A percentile compares a stretch with the other conserved stretches of the same genome.
phyloP scores from a whole-genome alignment of 1,140 invertebrate genomes.

The Myzus persicae region DNA sequence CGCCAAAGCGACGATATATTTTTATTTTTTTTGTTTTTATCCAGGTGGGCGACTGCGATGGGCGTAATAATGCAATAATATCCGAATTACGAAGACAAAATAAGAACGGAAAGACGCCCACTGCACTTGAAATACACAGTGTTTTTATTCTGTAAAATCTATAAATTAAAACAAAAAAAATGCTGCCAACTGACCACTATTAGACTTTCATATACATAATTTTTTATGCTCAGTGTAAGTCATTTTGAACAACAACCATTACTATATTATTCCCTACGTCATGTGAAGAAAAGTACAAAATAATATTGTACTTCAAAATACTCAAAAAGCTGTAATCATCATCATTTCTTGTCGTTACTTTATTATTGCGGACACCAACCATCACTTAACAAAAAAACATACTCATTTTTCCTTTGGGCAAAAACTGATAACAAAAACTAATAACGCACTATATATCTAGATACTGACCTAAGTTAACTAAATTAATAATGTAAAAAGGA shows the following conservation, averaged over 20 bases:
- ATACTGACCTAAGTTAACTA: not conserved
- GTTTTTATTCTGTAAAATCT: conserved; percentile 51
- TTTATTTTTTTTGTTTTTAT: conserved; percentile 26
- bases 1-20: conserved; percentile 28
- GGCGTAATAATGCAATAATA: conserved; percentile 58
- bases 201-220: conserved; percentile 16
- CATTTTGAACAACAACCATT: not conserved
- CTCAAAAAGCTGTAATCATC: not conserved
- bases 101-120: conserved; percentile 55
- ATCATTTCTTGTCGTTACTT: not conserved
- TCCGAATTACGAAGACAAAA: conserved; percentile 58
- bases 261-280: not conserved
- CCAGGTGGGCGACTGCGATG: conserved; percentile 49
- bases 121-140: conserved; percentile 13
- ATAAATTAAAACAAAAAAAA: conserved; percentile 52
- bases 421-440: not conserved
- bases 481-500: not conserved
- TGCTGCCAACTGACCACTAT: conserved; percentile 48
- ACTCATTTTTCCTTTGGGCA: not conserved
- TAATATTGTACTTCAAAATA: too few relatives aligned
- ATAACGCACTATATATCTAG: not conserved
- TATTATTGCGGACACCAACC: not conserved
- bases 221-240: not conserved
- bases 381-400: too few relatives aligned
- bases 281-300: not conserved